Percentiles rank a stretch among this genome's conserved stretches.
Conservation (phyloP, 2,113 vertebrate species). For the Sylvietta virens region DNA sequence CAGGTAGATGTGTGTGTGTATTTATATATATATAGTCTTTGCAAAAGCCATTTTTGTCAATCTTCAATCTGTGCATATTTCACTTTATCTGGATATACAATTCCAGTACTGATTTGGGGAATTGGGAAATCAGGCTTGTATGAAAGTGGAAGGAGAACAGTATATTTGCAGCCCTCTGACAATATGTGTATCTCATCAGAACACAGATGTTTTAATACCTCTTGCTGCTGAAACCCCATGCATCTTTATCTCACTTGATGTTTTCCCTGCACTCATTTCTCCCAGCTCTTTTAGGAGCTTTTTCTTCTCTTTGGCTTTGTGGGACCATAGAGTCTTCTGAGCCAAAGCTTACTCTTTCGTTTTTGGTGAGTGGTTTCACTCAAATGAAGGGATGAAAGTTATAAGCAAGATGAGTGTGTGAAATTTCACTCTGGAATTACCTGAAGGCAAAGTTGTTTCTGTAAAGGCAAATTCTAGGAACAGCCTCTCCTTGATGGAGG, state of each 20-base stretch:
- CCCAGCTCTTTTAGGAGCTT: background rate
- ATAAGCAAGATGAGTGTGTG: background rate
- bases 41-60: background rate
- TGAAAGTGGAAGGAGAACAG: background rate
- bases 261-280: background rate
- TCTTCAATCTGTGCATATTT: background rate
- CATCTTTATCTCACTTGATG: background rate
- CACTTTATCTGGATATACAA: background rate
- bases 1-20: background rate
- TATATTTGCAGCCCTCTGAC: background rate
- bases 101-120: background rate
- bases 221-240: background rate
- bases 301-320: conserved; percentile 37
- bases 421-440: background rate
- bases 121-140: background rate
- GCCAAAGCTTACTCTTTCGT: background rate
- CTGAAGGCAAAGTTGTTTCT: background rate
- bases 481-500: background rate
- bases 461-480: background rate
- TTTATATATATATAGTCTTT: background rate
- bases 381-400: background rate
- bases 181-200: background rate
- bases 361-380: background rate
- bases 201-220: background rate
- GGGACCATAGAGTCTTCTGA: background rate